Evolutionary conservation across 2,797 vertebrate genomes (phyloP).

Genomic region (Odontamblyopus rebecca): DNA sequence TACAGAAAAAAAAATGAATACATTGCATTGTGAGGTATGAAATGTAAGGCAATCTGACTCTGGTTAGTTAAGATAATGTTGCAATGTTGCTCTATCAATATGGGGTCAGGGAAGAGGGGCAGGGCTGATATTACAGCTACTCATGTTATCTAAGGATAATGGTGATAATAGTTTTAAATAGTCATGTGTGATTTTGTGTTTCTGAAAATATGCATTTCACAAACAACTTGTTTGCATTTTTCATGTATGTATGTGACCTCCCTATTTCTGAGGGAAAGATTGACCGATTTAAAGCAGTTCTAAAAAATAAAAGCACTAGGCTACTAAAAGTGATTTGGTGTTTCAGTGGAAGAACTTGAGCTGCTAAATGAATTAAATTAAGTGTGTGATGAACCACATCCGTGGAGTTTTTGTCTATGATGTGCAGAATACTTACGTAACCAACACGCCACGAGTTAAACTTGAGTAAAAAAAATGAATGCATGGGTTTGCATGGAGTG

Average conservation of each 20-base stretch:
- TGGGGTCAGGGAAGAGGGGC: background rate
- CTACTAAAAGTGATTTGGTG: no score
- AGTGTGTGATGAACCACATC: conserved; percentile 1
- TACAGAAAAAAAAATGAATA: background rate
- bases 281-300: background rate
- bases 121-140: no score
- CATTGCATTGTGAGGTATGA: background rate
- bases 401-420: background rate
- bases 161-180: background rate
- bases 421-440: background rate
- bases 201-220: background rate
- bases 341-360: background rate
- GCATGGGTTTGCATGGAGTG: background rate
- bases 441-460: background rate
- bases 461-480: background rate
- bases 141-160: background rate
- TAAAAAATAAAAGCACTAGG: no score
- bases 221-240: background rate
- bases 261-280: background rate
- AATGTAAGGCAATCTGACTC: background rate
- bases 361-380: background rate
- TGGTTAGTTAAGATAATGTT: background rate
- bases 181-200: background rate
- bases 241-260: background rate
- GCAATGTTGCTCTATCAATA: background rate